Base-by-base conservation (phyloP, 2,113 vertebrate genomes). In the Perca schrenkii region DNA sequence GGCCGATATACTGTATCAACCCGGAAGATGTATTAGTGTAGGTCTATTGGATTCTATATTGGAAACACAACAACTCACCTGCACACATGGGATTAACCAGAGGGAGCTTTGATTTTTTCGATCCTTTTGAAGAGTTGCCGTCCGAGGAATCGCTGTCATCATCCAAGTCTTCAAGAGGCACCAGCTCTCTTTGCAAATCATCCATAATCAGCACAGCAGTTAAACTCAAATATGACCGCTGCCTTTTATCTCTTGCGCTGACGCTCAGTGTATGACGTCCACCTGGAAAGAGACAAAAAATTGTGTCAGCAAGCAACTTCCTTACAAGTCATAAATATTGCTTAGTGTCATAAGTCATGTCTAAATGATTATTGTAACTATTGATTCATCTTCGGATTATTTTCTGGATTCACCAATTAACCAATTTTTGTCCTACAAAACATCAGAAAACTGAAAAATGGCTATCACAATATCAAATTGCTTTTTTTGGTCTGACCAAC, bases 121-220 rank as follows among this genome's bases (percentile, higher is more conserved):
- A 19, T 25, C 12, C 3, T 49, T 34, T 64, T 34, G 36, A 21
- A n/a, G 64, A 73, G 13, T 28, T 46, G 49, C 77, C 46, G 0
- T 88, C 79, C 15, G 58, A 82, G 19, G 47, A 65, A 13, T 75
- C 62, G 12, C 8, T 4, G 17, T 77, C 31, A 6, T 69, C 43
- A 4, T 65, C 63, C 2, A 67, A 40, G 8, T n/a, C 6, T 6
- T 3, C 34, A 8, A 3, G n/a, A n/a, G 1, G 1, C 5, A 14
- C 15, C 0, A 88, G 17, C 14, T 93, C 90, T n/a, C 19, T 47
- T 3, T 89, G 76, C 8, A 82, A 21, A 43, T 94, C 86, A 52
- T 94, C 90, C 95, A 96, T 95, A 12, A 61, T 84, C 31, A 60
- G 22, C 52, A 46, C 34, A 49, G 21, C 16, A 22, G 19, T 40